Evolutionary conservation across 2,113 vertebrate genomes (phyloP).

Genomic region (Aspidoscelis tigris): DNA sequence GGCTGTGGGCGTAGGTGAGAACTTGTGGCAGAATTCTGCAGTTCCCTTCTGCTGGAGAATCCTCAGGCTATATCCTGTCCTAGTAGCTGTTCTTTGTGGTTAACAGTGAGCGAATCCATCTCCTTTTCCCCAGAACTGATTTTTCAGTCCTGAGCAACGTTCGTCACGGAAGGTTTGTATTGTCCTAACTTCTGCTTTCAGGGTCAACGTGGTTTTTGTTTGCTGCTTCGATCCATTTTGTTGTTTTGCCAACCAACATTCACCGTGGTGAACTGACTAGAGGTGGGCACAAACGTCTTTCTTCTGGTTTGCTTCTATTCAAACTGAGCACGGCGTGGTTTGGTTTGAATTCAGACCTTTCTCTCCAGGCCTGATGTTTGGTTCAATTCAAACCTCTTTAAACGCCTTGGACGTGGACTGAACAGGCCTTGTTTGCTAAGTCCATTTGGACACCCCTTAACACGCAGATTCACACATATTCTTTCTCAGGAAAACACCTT

Average conservation of each 20-base stretch:
- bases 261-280: neutral
- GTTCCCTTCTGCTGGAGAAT: constrained; percentile 45
- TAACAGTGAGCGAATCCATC: constrained; percentile 45
- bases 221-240: neutral
- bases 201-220: constrained; percentile 32
- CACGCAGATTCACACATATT: no score
- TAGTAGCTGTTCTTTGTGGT: constrained; percentile 33
- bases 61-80: constrained; percentile 45
- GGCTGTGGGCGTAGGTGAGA: neutral
- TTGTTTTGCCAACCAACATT: neutral
- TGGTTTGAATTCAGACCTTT: neutral
- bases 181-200: constrained; percentile 46
- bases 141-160: constrained; percentile 52
- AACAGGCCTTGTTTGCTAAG: no score
- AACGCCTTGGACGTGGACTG: no score
- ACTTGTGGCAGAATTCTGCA: neutral
- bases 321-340: neutral
- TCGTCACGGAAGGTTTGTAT: neutral
- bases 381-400: no score
- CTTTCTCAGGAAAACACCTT: neutral
- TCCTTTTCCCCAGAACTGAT: constrained; percentile 47
- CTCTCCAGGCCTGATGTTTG: neutral
- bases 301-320: neutral
- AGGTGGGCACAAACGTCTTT: no score
- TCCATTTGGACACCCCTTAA: no score